phyloP scores from a whole-genome alignment of 2,113 vertebrate species.

The Tragelaphus imberbis region DNA sequence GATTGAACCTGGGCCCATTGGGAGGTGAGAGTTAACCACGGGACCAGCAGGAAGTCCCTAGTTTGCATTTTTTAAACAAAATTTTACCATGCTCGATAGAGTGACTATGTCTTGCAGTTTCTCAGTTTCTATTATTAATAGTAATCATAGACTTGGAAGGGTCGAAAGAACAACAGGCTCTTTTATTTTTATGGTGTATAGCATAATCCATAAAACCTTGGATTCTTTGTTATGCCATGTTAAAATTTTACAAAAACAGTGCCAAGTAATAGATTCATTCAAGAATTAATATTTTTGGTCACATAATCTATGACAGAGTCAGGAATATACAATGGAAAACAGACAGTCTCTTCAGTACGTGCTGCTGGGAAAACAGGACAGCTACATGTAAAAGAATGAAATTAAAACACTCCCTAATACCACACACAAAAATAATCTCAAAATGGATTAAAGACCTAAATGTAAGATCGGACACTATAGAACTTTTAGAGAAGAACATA shows the following conservation, averaged over 20 bases:
- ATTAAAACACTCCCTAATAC: background rate
- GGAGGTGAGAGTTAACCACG: no score
- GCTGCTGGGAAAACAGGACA: background rate
- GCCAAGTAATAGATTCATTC: background rate
- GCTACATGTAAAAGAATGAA: background rate
- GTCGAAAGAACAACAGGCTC: background rate
- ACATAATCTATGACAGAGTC: background rate
- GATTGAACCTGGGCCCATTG: no score
- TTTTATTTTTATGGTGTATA: background rate
- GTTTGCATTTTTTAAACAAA: slow-evolving; percentile 7
- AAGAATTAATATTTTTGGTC: background rate
- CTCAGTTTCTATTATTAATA: background rate
- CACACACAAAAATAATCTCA: background rate
- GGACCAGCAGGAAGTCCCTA: no score
- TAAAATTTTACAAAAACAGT: background rate
- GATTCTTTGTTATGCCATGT: background rate
- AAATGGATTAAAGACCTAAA: background rate
- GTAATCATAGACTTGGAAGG: background rate
- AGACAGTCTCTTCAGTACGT: background rate
- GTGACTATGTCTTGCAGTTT: background rate
- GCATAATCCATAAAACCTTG: background rate
- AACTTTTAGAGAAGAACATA: background rate
- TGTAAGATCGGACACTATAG: background rate
- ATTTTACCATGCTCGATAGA: background rate
- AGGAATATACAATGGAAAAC: background rate